phyloP scores from a whole-genome alignment of 2,797 vertebrate genomes.

The Eulemur albifrons region DNA sequence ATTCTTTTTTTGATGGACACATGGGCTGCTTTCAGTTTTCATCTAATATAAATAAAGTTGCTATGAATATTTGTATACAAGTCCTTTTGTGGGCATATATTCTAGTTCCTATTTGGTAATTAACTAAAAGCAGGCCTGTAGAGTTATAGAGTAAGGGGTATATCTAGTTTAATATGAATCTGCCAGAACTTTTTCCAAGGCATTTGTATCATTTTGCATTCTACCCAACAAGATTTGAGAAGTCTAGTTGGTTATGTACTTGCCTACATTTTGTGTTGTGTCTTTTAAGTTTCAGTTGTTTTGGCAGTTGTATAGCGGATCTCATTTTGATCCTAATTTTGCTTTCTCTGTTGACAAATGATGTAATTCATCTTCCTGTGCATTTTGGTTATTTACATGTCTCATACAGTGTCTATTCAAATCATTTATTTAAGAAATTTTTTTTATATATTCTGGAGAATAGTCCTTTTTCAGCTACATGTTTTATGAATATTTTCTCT shows the following conservation, averaged over 20 bases:
- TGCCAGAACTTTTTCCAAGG: not conserved
- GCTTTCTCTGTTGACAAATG: not conserved
- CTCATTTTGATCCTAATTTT: not conserved
- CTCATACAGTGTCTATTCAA: not conserved
- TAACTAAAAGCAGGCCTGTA: not conserved
- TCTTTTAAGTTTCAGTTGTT: not conserved
- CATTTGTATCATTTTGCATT: not conserved
- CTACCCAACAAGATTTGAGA: not conserved
- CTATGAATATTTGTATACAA: not conserved
- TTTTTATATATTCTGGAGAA: not conserved
- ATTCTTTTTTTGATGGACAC: not conserved
- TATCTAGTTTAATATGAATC: not conserved
- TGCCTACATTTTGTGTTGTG: not conserved
- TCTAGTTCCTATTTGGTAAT: not conserved
- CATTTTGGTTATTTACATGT: not conserved
- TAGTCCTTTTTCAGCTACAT: not conserved
- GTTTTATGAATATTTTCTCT: not conserved
- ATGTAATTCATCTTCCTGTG: not conserved
- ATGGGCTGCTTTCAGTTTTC: not conserved
- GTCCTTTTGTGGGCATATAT: not conserved
- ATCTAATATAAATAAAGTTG: not conserved
- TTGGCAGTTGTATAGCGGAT: not conserved
- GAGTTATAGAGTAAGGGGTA: not conserved
- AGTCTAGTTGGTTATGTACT: not conserved
- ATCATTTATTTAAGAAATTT: not conserved